phyloP scores from a whole-genome alignment of 2,797 vertebrate genomes.

The Synanceia verrucosa region DNA sequence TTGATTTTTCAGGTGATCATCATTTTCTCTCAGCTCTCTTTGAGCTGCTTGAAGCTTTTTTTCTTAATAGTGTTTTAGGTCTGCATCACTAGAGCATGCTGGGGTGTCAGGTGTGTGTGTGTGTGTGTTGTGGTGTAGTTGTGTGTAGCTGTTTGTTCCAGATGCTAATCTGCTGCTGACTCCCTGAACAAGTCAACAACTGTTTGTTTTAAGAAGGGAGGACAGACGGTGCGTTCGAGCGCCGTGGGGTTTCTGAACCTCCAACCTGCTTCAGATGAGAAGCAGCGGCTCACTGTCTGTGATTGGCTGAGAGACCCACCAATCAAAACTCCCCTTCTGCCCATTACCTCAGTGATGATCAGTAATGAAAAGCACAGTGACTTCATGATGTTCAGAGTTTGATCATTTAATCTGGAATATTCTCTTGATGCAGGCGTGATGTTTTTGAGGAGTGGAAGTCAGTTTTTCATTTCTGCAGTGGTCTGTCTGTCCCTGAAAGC shows the following conservation, averaged over 20 bases:
- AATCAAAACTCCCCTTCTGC: no score
- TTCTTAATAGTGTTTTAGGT: constrained; percentile 54
- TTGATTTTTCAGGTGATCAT: constrained; percentile 63
- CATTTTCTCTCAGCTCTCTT: constrained; percentile 37
- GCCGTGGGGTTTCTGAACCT: not conserved
- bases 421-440: no score
- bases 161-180: constrained; percentile 36
- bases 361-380: no score
- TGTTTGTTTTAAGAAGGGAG: not conserved
- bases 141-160: constrained; percentile 13
- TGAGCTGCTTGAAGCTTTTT: constrained; percentile 20
- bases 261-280: no score
- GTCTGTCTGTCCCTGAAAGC: no score
- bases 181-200: not conserved
- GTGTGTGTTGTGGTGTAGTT: constrained; percentile 25
- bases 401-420: no score
- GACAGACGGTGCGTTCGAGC: not conserved
- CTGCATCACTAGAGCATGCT: constrained; percentile 65
- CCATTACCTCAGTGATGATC: no score
- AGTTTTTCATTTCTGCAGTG: no score
- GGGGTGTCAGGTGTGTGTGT: constrained; percentile 37
- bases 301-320: no score
- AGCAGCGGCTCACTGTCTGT: no score
- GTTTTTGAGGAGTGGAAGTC: no score
- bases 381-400: no score